Evolutionary conservation across 2,888 invertebrate genomes (phyloP), one percentile per base, ranked within the genome.

Genomic region (Apamea monoglypha): DNA sequence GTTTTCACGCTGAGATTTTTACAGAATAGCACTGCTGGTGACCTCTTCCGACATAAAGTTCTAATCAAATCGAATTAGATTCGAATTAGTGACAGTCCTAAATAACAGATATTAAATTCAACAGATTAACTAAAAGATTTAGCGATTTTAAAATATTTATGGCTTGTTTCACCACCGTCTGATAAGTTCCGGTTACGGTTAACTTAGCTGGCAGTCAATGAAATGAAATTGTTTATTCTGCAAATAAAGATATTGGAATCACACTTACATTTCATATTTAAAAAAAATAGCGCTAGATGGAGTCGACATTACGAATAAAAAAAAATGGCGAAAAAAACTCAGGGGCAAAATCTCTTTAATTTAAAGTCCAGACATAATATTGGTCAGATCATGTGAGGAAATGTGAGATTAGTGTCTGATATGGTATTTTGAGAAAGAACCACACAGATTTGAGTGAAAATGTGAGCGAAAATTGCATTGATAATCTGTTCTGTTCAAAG

Each of bases 31-130:
- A 56, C 4, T 56, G 25, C 56, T n/a, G 1, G 10, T 61, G 16
- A 74, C 16, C 36, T 81, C 7, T 80, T 80, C 64, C 50, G 8
- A 59, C 32, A 61, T 53, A 29, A 8, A 40, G 6, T 53, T 44
- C 53, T 44, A 61, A 61, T 63, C 44, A 29, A 68, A 68, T 56
- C 5, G 12, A 61, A 56, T 80, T 75, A 47, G 44, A 47, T 75
- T 75, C 29, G 16, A 47, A 0, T 61, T 68, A 61, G 50, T 67
- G 47, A 59, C 21, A 21, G 59, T 59, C 4, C 12, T 25, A 50
- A 73, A 29, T 40, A 29, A 59, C 8, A 59, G 25, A 80, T 18
- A 50, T 66, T 59, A 0, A 40, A 16, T 50, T 1, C 1, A 25
- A 21, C 40, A 40, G 18, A 72, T 18, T 18, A 8, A 16, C 32